Percentiles rank a stretch among this genome's conserved stretches.
phyloP scores from a whole-genome alignment of 92 coral and sea anemone genomes.

The Zoanthus sociatus region DNA sequence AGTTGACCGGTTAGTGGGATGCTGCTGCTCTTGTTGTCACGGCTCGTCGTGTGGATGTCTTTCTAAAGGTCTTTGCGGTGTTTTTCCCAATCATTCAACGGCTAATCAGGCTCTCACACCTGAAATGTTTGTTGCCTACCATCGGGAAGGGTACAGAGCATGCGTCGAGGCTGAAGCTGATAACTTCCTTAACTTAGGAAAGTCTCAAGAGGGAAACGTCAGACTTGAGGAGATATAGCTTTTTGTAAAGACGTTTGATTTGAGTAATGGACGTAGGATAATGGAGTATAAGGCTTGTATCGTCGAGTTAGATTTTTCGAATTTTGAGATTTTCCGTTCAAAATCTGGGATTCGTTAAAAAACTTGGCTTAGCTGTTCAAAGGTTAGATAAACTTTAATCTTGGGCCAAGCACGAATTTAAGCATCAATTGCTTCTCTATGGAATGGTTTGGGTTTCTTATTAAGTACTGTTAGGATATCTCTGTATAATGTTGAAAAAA shows the following conservation, averaged over 20 bases:
- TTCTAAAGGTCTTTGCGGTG: constrained; percentile 53
- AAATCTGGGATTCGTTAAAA: too few relatives aligned
- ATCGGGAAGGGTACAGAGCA: constrained; percentile 79
- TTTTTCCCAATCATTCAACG: constrained; percentile 71
- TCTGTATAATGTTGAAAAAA: too few relatives aligned
- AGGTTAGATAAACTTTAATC: too few relatives aligned
- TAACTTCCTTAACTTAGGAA: constrained; percentile 24
- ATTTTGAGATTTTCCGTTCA: too few relatives aligned
- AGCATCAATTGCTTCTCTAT: too few relatives aligned
- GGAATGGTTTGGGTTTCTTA: too few relatives aligned
- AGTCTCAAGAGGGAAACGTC: neutral
- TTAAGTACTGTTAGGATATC: too few relatives aligned
- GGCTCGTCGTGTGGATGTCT: constrained; percentile 25
- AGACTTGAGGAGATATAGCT: neutral
- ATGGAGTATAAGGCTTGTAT: too few relatives aligned
- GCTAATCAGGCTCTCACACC: constrained; percentile 76
- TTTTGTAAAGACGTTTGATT: neutral
- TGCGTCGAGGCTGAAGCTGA: constrained; percentile 65
- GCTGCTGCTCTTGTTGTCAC: constrained; percentile 78
- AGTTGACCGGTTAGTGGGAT: constrained; percentile 65
- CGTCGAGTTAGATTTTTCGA: too few relatives aligned
- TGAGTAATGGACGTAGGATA: neutral
- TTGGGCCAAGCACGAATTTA: too few relatives aligned
- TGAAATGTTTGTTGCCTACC: constrained; percentile 70
- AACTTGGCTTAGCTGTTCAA: too few relatives aligned